A percentile compares a stretch with the other conserved stretches of the same genome.
Conservation (phyloP, 35 echinoderm and acorn worm genomes). For the Apostichopus japonicus region DNA sequence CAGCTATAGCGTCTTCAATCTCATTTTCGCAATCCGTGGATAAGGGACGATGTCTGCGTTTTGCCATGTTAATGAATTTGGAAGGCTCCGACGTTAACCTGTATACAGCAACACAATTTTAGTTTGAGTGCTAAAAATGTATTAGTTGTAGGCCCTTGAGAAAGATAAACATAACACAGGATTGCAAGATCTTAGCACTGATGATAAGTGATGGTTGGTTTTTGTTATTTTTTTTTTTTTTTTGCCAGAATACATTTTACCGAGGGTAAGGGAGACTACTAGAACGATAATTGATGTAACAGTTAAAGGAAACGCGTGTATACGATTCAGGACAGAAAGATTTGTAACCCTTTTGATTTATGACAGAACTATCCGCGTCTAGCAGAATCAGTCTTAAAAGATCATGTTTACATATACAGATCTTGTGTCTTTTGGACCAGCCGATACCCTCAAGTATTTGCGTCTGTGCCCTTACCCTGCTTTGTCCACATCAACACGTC, state of each 20-base stretch:
- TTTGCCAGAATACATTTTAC: constrained; percentile 10
- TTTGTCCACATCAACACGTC: constrained; percentile 29
- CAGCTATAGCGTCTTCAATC: neutral
- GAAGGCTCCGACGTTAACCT: constrained; percentile 18
- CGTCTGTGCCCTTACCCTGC: neutral
- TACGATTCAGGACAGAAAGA: constrained; percentile 9
- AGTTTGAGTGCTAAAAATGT: neutral
- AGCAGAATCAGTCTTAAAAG: neutral
- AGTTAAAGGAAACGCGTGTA: neutral
- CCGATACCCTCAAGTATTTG: neutral
- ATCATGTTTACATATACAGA: neutral
- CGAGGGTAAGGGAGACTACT: neutral
- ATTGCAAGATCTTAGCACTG: neutral
- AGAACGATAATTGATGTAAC: constrained; percentile 3
- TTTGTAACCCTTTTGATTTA: neutral
- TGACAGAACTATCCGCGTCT: neutral
- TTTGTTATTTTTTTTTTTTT: constrained; percentile 14
- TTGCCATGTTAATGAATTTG: constrained; percentile 36
- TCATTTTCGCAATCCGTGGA: neutral
- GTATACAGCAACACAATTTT: neutral
- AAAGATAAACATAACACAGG: constrained; percentile 27
- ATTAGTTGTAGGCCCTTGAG: constrained; percentile 2
- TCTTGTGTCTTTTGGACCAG: neutral
- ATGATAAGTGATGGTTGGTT: constrained; percentile 22
- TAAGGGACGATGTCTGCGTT: neutral